phyloP scores from a whole-genome alignment of 2,888 invertebrate species.

The Hetaerina titia region DNA sequence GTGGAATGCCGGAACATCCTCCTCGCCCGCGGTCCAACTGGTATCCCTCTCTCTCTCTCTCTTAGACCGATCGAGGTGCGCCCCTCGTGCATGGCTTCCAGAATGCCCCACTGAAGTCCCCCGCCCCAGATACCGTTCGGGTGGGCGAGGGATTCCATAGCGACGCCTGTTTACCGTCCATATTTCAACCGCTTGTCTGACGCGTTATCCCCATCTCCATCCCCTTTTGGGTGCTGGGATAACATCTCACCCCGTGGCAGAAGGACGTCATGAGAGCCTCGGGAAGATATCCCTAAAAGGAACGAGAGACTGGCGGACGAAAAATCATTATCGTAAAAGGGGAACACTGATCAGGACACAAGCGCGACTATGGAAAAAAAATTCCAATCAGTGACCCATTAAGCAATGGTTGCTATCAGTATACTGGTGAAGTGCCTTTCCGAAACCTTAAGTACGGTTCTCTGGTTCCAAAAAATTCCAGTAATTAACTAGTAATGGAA shows the following conservation, averaged over 20 bases:
- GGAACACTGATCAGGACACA: neutral
- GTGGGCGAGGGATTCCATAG: conserved; percentile 14
- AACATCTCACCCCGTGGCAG: neutral
- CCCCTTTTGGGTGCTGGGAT: neutral
- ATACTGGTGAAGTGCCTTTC: neutral
- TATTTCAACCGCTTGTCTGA: conserved; percentile 4
- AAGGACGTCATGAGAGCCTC: neutral
- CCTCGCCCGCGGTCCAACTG: neutral
- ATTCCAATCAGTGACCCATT: conserved; percentile 20
- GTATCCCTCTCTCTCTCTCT: neutral
- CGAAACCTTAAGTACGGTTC: neutral
- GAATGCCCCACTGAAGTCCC: neutral
- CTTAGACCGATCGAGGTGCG: neutral
- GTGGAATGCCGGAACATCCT: neutral
- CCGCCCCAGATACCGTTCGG: conserved; percentile 10
- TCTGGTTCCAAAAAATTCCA: neutral
- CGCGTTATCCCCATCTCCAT: neutral
- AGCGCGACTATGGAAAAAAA: neutral
- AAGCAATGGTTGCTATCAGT: neutral
- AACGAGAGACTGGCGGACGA: neutral
- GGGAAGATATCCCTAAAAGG: conserved; percentile 28
- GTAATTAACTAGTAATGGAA: neutral
- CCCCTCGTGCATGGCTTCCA: neutral
- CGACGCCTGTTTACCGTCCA: conserved; percentile 32
- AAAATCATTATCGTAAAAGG: neutral